Percentiles rank a stretch among this genome's conserved stretches.
Conservation (phyloP, 1,140 invertebrate genomes). For the Dysdera silvatica region DNA sequence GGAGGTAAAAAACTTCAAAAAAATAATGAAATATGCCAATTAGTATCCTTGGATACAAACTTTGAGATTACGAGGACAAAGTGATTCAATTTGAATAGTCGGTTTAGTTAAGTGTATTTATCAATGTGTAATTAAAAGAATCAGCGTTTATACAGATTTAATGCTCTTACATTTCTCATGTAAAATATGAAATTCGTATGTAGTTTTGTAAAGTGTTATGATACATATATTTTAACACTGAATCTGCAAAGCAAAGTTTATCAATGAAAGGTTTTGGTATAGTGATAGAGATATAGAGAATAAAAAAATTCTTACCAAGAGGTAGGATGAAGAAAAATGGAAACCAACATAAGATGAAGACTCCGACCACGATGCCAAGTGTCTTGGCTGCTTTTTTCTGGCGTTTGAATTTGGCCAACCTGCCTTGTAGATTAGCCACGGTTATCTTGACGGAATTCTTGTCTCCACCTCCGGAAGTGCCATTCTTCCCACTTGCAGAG, state of each 20-base stretch:
- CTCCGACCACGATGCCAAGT: constrained; percentile 67
- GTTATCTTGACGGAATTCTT: constrained; percentile 25
- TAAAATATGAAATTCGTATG: no score
- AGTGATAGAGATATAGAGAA: not conserved
- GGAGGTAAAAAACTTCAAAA: no score
- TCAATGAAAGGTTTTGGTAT: not conserved
- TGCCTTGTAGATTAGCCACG: constrained; percentile 35
- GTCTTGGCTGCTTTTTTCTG: constrained; percentile 95
- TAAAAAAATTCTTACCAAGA: constrained; percentile 45
- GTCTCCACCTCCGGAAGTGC: constrained; percentile 12
- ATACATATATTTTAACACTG: not conserved
- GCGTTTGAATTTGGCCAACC: constrained; percentile 75
- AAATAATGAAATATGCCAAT: no score
- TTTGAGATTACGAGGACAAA: no score
- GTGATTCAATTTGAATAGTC: no score
- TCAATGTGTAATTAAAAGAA: no score
- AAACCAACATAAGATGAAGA: constrained; percentile 62
- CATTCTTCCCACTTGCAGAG: constrained; percentile 18
- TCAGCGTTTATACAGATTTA: no score
- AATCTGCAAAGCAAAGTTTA: not conserved
- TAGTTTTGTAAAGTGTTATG: no score
- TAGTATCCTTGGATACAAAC: no score
- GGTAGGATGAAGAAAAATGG: constrained; percentile 62
- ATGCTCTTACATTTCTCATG: no score
- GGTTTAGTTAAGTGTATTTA: no score